phyloP scores from a whole-genome alignment of 2,888 invertebrate species.

The Tinea pellionella region DNA sequence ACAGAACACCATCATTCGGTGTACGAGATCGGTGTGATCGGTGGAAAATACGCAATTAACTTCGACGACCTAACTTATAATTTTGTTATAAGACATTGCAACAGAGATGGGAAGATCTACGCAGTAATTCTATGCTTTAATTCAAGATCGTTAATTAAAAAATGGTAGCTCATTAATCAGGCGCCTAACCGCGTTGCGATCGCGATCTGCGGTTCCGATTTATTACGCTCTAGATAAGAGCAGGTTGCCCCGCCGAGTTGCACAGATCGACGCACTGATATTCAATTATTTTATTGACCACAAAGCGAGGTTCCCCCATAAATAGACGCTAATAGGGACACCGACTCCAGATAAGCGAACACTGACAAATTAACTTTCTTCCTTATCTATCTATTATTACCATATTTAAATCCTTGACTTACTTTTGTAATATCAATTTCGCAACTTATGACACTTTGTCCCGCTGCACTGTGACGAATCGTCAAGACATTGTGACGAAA shows the following conservation, averaged over 20 bases:
- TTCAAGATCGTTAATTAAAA: slow-evolving; percentile 44
- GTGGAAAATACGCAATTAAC: slow-evolving; percentile 46
- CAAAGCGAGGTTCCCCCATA: slow-evolving; percentile 29
- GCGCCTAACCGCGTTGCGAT: slow-evolving; percentile 32
- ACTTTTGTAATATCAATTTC: background rate
- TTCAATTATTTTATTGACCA: slow-evolving; percentile 34
- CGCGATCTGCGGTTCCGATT: slow-evolving; percentile 40
- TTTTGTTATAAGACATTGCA: slow-evolving; percentile 24
- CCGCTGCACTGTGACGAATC: background rate
- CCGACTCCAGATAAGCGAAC: slow-evolving; percentile 20
- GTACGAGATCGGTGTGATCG: slow-evolving; percentile 14
- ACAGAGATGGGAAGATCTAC: slow-evolving; percentile 20
- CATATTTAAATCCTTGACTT: background rate
- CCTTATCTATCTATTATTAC: background rate
- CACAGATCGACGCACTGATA: slow-evolving; percentile 25
- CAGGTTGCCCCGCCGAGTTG: slow-evolving; percentile 22
- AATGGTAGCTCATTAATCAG: slow-evolving; percentile 47
- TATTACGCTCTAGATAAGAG: slow-evolving; percentile 47
- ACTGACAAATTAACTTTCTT: background rate
- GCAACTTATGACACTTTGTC: background rate
- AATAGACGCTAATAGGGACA: slow-evolving; percentile 26
- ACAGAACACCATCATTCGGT: slow-evolving; percentile 19
- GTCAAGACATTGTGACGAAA: background rate
- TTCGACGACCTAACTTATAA: slow-evolving; percentile 34
- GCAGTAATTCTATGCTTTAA: slow-evolving; percentile 27